Percentiles rank a stretch among this genome's conserved stretches.
phyloP scores from a whole-genome alignment of 1,140 invertebrate genomes.

The Drosophila erecta region DNA sequence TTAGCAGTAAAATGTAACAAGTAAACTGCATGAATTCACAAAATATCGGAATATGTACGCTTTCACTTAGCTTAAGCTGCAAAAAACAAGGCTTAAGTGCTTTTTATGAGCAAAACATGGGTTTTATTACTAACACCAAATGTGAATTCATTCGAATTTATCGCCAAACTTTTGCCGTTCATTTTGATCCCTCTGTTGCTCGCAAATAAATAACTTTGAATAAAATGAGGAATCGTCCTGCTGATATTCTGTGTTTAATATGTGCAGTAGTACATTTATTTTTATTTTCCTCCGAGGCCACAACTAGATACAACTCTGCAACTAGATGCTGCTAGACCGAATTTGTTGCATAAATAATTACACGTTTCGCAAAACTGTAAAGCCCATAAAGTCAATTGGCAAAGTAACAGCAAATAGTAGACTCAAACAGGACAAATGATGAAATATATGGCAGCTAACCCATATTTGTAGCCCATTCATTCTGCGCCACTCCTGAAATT shows the following conservation, averaged over 20 bases:
- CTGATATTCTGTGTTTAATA: neutral
- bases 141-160: no score
- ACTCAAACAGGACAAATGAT: conserved; percentile 24
- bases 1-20: neutral
- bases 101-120: no score
- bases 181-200: neutral
- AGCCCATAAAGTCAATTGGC: neutral
- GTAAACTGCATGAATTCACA: no score
- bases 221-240: neutral
- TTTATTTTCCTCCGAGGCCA: no score
- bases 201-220: neutral
- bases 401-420: conserved; percentile 14
- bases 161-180: no score
- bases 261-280: neutral
- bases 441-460: conserved; percentile 34
- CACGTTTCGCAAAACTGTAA: conserved; percentile 2
- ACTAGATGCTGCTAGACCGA: no score
- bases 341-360: no score
- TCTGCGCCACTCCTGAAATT: conserved; percentile 24
- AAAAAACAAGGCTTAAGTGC: no score
- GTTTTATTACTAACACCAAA: no score
- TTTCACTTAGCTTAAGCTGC: no score
- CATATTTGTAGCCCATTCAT: conserved; percentile 36
- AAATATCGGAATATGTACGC: no score
- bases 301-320: no score